Base-by-base conservation (phyloP, 2,797 vertebrate genomes). In the Lindbergichthys nudifrons region DNA sequence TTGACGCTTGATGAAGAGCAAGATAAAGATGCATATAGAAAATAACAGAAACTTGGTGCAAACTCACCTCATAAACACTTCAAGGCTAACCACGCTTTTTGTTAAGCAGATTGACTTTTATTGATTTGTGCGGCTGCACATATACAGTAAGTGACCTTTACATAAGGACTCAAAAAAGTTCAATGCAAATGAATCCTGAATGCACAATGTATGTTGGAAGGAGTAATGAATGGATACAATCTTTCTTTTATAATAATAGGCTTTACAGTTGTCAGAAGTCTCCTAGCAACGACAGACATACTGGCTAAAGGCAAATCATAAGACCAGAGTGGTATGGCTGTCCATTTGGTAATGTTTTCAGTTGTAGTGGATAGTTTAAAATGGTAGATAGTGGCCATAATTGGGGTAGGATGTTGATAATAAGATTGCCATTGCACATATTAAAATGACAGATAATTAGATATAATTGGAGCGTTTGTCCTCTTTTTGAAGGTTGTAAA, bases 31-130 rank as follows among this genome's bases (percentile, higher is more conserved):
- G 16, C 60, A 47, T 4, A 56, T 48, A 41, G 48, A 53, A 0
- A 36, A 13, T 26, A 11, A 42, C 10, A 48, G 46, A 48, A 48
- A 30, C 2, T 32, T 42, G n/a, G 15, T 39, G 21, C 4, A 5
- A 18, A 72, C 46, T 84, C 81, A 91, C 84, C 70, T 80, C 85
- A 79, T 83, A 70, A 62, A 71, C 59, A 61, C 65, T 80, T 85
- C 4, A 50, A 69, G 41, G 58, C 23, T 53, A 21, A 32, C 54
- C 18, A 11, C 46, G 39, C 57, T 50, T 42, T 21, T 12, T 23
- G 12, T 45, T 48, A 56, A 52, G 62, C 53, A 12, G n/a, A 36
- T 51, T 26, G 39, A 53, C 61, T 67, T 21, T 7, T 52, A 53
- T 75, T 21, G 19, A 5, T 64, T 32, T 62, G 11, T 52, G 16